Evolutionary conservation across 2,888 invertebrate genomes (phyloP), one percentile per base, ranked within the genome.

Genomic region (Drosophila melanosoma): DNA sequence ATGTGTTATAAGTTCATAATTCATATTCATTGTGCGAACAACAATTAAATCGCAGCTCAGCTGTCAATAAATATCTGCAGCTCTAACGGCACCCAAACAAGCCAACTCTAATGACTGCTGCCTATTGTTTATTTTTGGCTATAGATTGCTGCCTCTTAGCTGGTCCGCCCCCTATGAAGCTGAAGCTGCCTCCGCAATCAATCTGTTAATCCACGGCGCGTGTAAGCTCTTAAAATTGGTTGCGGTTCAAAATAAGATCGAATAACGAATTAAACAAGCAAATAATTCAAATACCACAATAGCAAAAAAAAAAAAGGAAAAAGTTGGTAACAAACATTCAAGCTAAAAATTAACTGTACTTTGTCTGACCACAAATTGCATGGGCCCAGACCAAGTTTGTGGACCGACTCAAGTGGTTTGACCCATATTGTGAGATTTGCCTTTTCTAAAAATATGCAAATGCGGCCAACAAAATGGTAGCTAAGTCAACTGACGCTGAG

Each of bases 201-300:
- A 56, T 72, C 73, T 67, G 56, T 74, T 89, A 89, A 87, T 87
- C 89, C 87, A 80, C 59, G 85, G 85, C 86, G 84, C 89, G 87
- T 87, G 86, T 87, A 87, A 73, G 63, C 86, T 84, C 85, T 87
- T 84, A 72, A 81, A 69, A 73, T 72, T 64, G 56, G 53, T 54
- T 63, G 48, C 10, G 33, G n/a, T 38, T 54, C 40, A 69, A 78
- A 73, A 74, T 68, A 69, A 57, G 42, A 68, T 45, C 78, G 54
- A 63, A 71, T 8, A 29, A 73, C 74, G 75, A 82, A 66, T 64
- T 63, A 45, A 23, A 38, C 12, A 53, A n/a, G 36, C 32, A 42
- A 52, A 68, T 40, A 56, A 5, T n/a, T 29, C 29, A 35, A 29
- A 57, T 36, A 63, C 45, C 54, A 53, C 8, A 63, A 54, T 15